phyloP scores from a whole-genome alignment of 2,888 invertebrate species.

The Drepanosiphum platanoidis region DNA sequence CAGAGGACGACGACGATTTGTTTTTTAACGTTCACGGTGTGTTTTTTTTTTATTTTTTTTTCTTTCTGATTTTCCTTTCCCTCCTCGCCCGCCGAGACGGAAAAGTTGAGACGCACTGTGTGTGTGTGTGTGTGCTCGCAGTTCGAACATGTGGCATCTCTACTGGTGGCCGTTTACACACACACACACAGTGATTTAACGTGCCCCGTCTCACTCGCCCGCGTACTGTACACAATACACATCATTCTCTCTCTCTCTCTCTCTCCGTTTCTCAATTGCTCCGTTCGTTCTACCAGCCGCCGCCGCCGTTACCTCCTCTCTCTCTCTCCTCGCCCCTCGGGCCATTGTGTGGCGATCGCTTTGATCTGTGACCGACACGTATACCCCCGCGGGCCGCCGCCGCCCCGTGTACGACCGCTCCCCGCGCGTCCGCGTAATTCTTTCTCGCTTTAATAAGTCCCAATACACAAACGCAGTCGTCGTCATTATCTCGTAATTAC shows the following conservation, averaged over 20 bases:
- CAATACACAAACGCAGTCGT: constrained; percentile 42
- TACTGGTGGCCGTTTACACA: constrained; percentile 49
- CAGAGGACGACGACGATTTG: neutral
- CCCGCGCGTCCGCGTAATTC: constrained; percentile 34
- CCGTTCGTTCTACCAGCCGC: neutral
- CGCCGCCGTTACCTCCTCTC: neutral
- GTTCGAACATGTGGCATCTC: constrained; percentile 53
- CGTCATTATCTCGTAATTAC: constrained; percentile 62
- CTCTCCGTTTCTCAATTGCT: neutral
- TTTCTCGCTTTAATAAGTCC: constrained; percentile 60
- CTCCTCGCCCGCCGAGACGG: neutral
- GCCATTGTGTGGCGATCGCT: constrained; percentile 61
- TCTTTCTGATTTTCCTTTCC: neutral
- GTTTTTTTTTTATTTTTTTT: neutral
- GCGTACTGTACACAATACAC: neutral
- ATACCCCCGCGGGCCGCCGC: constrained; percentile 31
- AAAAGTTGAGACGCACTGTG: constrained; percentile 54
- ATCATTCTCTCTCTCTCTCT: neutral
- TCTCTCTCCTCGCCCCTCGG: constrained; percentile 17
- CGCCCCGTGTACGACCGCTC: neutral
- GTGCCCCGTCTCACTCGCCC: constrained; percentile 11
- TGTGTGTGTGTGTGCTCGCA: neutral
- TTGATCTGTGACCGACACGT: constrained; percentile 62
- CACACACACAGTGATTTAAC: constrained; percentile 41
- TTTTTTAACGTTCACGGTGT: neutral